A percentile compares a stretch with the other conserved stretches of the same genome.
Evolutionary conservation across 2,888 invertebrate genomes (phyloP).

Genomic region (Dynastes grantii): DNA sequence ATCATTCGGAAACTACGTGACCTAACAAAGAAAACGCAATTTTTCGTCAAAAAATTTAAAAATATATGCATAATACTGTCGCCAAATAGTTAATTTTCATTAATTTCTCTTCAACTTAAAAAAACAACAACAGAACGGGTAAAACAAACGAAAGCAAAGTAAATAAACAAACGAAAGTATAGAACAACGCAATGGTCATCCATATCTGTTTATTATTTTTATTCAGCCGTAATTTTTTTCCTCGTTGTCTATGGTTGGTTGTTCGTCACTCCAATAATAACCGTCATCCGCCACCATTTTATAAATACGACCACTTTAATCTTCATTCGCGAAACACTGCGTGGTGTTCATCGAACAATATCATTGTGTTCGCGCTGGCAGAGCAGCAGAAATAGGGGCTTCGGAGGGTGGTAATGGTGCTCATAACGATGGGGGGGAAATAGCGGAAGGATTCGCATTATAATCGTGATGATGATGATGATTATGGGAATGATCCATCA

Average conservation of each 20-base stretch:
- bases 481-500: slow-evolving; percentile 23
- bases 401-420: neutral
- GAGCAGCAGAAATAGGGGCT: neutral
- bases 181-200: neutral
- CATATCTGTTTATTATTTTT: neutral
- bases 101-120: no score
- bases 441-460: no score
- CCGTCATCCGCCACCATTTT: neutral
- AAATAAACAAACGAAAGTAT: neutral
- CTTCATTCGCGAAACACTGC: slow-evolving; percentile 17
- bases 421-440: no score
- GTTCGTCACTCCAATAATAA: neutral
- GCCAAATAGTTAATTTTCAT: no score
- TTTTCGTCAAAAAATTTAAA: no score
- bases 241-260: neutral
- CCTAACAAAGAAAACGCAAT: no score
- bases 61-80: no score
- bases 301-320: slow-evolving; percentile 39
- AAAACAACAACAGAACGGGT: no score
- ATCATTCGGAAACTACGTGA: no score
- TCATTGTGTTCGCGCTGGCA: slow-evolving; percentile 6
- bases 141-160: neutral
- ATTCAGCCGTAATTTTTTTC: neutral
- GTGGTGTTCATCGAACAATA: slow-evolving; percentile 6
- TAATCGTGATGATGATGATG: neutral